Base-by-base conservation (phyloP, 2,797 vertebrate genomes). In the Gymnoscopelus braueri region DNA sequence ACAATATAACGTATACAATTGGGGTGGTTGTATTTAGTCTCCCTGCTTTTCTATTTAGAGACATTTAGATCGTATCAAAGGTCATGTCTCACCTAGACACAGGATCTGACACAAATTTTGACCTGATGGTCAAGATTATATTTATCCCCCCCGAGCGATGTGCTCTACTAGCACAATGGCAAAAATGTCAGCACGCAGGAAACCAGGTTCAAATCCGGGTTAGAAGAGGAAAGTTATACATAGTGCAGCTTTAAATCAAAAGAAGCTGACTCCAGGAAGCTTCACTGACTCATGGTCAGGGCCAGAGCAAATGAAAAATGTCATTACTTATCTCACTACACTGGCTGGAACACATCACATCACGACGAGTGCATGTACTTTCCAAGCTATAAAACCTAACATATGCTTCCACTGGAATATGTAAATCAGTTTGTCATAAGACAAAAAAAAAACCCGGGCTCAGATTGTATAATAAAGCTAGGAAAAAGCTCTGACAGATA, bases 391-490 rank as follows among this genome's bases (percentile, higher is more conserved):
- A 59, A 52, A 81, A 78, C 69, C 81, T 65, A 80, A 65, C 58
- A 80, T 66, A 73, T 8, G 12, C 78, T 61, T 15, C 26, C 49
- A 63, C 32, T 26, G 6, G 8, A 82, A 82, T 52, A 70, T 66
- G 71, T 55, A 67, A 75, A 72, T 71, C 64, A 51, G 44, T 39
- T 10, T 58, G 52, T 81, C 67, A 80, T 69, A 67, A 77, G 69
- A 63, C 74, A 74, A 84, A 83, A 75, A 64, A 74, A 84, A 83
- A 75, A 64, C 69, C 69, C 65, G 2, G 39, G 74, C 74, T 69
- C 67, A 66, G 68, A 71, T 69, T 70, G 75, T 69, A 49, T 69
- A 67, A 77, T 63, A 76, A 80, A 79, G 67, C 72, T 72, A 77
- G 52, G 76, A 12, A 73, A 71, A 58, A 65, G 12, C 72, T 75